Base-by-base conservation (phyloP, 2,888 invertebrate species). In the Nomada ferruginata region DNA sequence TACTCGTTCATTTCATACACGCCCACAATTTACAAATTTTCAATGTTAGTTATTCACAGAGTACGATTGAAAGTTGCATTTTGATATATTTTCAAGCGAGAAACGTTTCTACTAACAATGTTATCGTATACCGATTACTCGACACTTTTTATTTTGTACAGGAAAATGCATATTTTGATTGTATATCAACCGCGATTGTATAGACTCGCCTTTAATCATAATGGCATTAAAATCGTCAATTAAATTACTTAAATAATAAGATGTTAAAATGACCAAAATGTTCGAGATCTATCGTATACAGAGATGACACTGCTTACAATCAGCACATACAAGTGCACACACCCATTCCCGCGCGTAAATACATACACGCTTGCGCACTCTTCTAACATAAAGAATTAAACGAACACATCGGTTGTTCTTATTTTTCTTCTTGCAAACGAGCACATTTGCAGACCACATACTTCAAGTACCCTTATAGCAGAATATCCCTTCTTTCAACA, bases 1-100 rank as follows among this genome's bases (percentile, higher is more conserved):
- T 59, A 65, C 53, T 70, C 63, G 61, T 65, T 61, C 23, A 42
- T 71, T 64, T 61, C 20, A 11, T 61, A 66, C 36, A 53, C 18
- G 2, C 26, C 11, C 11, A 60, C 29, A 44, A 71, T 72, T 50
- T 65, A 71, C 42, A 63, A 52, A 23, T 65, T 53, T 72, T 50
- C 44, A 42, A 18, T 47, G 0, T 42, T 42, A 13, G 13, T n/a
- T 36, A 66, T 65, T 10, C 36, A 47, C 23, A 15, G 20, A 20
- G 11, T 59, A 65, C 23, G 10, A 44, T 53, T 5, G 13, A 18
- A 26, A 44, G n/a, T 59, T 53, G 20, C 26, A 4, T 59, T 60
- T 52, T 4, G 15, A 5, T 9, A 55, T 18, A 63, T 53, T 76
- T 76, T 61, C 18, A 50, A 59, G 2, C 29, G 3, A 55, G 10